Percentiles rank a stretch among this genome's conserved stretches.
phyloP scores from a whole-genome alignment of 2,113 vertebrate genomes.

The Peromyscus californicus region DNA sequence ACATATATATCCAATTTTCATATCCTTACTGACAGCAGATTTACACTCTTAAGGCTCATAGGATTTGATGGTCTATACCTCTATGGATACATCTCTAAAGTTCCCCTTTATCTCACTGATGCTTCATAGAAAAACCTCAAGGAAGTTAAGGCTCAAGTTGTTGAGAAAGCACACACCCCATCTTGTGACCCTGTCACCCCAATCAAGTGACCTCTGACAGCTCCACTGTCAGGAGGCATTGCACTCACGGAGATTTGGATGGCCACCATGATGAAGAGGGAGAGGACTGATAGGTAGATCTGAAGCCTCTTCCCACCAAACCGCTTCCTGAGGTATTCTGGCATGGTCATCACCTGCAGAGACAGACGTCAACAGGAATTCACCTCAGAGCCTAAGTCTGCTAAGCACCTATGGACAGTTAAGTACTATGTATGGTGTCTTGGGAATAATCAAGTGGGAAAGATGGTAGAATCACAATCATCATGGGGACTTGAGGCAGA shows the following conservation, averaged over 20 bases:
- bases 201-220: no score
- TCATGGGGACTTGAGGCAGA: neutral
- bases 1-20: neutral
- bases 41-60: neutral
- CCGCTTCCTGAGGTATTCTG: constrained; percentile 95
- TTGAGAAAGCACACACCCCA: neutral
- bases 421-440: no score
- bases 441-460: constrained; percentile 87
- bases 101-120: neutral
- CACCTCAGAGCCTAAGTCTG: neutral
- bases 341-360: constrained; percentile 95
- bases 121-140: neutral
- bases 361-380: neutral
- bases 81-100: neutral
- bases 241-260: constrained; percentile 93
- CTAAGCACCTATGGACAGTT: neutral
- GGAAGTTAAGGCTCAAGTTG: neutral
- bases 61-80: neutral
- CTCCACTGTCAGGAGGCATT: neutral
- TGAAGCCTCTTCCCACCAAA: constrained; percentile 95
- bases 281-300: constrained; percentile 94
- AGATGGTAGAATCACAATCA: constrained; percentile 73
- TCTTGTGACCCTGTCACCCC: no score
- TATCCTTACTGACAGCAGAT: neutral
- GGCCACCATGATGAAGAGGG: constrained; percentile 92